Base-by-base conservation (phyloP, 2,888 invertebrate species). In the Chouioia cunea region DNA sequence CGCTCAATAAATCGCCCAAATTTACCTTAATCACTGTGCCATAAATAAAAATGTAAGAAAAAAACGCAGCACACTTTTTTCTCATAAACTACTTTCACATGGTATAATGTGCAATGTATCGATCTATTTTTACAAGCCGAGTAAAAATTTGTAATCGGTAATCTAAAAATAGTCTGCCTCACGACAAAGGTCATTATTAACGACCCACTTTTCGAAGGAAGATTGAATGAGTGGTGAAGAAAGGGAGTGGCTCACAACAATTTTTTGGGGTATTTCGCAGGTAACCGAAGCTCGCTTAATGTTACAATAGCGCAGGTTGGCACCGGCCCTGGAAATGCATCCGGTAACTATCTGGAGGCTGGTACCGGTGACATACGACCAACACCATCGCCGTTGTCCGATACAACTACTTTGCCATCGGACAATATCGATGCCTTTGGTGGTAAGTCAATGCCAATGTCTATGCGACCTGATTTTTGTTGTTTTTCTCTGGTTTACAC, bases 271-370 rank as follows among this genome's bases (percentile, higher is more conserved):
- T n/a, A 15, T 8, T 16, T 6, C n/a, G 22, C 74, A 84, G 84
- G 84, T 84, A 84, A 84, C 83, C 83, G 84, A 77, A 81, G 83
- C 77, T 81, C 83, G 75, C 78, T 84, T 76, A 84, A 83, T 75
- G 83, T 83, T 69, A 83, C 84, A 72, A 84, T 84, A 74, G 82
- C 83, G 72, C 84, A 82, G 73, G 81, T 84, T 66, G 82, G 83
- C 46, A 77, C 78, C 22, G 77, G 79, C 70, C 79, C 79, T 76
- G 81, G 79, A 74, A 74, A 76, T 60, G 74, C 73, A 69, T 75
- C 79, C 64, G 78, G 75, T 64, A 78, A 78, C 76, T 81, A 80
- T 73, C 78, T 83, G 78, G 82, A 84, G 67, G 79, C 82, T 64
- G 79, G 36, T 36, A 36, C 36, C 36, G 36, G 36, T 10, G 83